Base-by-base conservation (phyloP, 1,140 invertebrate species). In the Panulirus ornatus region DNA sequence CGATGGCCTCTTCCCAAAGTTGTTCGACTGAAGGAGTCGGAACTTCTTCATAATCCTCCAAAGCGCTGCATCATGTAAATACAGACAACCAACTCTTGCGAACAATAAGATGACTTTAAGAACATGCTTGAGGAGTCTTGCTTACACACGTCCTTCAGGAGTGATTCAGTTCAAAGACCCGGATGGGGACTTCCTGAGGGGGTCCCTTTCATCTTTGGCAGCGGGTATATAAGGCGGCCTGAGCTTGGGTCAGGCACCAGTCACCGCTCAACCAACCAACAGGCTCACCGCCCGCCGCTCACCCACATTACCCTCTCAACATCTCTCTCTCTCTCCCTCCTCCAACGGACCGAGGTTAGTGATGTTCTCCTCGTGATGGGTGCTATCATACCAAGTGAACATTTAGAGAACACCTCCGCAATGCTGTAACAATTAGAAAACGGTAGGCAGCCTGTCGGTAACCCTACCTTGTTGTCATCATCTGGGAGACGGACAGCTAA, bases 181-280 rank as follows among this genome's bases (percentile, higher is more conserved):
- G 58, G 58, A 66, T 66, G 58, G n/a, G 8, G 58, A 30, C 27
- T 30, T 27, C 58, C 2, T 5, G n/a, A 66, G 58, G 22, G 1
- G n/a, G n/a, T n/a, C 8, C 51, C 78, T 81, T 51, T 81, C 78
- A 54, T 81, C 51, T 34, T 54, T 27, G 42, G 36, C 40, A 40
- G 73, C 1, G n/a, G 27, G 73, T 81, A 81, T 81, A 81, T 58
- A 81, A 81, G 78, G 34, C 44, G 42, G 42, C 2, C 42, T 30
- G n/a, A 42, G 38, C 51, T 14, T 14, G 27, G 42, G 47, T 34
- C 44, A 81, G 78, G 78, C 14, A 58, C 42, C 76, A 81, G 44
- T 81, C 51, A 51, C 38, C 9, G 78, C 78, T 27, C 0, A 34
- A 38, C 70, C 70, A 73, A 38, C 36, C 70, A 34, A 34, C 27